These are phyloP conservation scores for Nephrotoma appendiculata DNA, from an alignment of 2,888 invertebrate genomes.

Conservation along the genomic window DNA sequence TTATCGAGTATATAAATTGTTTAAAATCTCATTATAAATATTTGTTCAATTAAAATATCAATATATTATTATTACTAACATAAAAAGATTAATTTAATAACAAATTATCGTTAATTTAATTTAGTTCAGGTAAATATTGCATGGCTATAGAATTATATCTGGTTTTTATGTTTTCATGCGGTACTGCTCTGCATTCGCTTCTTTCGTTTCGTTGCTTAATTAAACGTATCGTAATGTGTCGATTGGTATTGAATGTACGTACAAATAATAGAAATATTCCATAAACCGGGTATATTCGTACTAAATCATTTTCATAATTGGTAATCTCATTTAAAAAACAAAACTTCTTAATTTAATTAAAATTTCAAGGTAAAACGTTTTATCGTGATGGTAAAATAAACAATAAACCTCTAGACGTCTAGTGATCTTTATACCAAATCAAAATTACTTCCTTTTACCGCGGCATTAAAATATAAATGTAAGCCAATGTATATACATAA, in stretches of 20 bases:
- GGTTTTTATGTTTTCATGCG: background rate
- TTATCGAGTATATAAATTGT: background rate
- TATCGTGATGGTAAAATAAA: background rate
- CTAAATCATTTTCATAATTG: background rate
- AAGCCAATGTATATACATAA: background rate
- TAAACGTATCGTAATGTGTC: background rate
- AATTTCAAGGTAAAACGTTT: background rate
- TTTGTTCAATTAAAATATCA: background rate
- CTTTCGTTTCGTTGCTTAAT: background rate
- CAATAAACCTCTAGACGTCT: background rate
- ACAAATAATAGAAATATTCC: too few relatives aligned
- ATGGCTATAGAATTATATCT: background rate
- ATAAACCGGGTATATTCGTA: background rate
- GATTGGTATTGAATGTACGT: too few relatives aligned
- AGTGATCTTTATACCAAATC: background rate
- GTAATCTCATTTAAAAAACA: background rate
- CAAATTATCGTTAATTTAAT: background rate
- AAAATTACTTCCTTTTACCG: background rate
- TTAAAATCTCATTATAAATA: background rate
- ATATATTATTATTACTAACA: background rate
- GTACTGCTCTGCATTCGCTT: background rate
- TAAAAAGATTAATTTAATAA: background rate
- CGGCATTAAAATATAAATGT: background rate
- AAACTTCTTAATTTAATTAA: background rate
- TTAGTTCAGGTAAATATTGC: background rate